These are phyloP conservation scores for Amitus sp. DNA, from an alignment of 2,888 invertebrate species.

Conservation along the genomic window DNA sequence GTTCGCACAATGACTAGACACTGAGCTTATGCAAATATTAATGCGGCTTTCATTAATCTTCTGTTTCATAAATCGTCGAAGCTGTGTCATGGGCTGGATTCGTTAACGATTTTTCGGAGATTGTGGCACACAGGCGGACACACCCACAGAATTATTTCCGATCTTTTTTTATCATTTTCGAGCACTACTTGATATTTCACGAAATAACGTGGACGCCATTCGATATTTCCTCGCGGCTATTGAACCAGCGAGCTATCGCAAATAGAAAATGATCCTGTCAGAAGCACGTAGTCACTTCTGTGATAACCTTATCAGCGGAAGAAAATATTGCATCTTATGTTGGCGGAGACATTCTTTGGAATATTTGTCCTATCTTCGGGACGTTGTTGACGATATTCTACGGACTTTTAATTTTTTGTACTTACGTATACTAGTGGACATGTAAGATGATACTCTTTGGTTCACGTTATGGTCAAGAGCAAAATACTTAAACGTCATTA, in stretches of 20 bases:
- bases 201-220: too few species aligned
- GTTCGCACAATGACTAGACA: constrained; percentile 11
- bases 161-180: too few species aligned
- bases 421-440: too few species aligned
- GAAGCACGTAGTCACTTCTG: background rate
- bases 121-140: too few species aligned
- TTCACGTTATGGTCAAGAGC: too few species aligned
- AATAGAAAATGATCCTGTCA: constrained; percentile 1
- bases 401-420: background rate
- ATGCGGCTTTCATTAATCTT: constrained; percentile 25
- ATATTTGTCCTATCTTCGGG: background rate
- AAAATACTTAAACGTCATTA: too few species aligned
- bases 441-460: too few species aligned
- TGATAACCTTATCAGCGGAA: constrained; percentile 2
- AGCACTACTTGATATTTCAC: too few species aligned
- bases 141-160: too few species aligned
- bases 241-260: background rate
- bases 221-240: background rate
- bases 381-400: background rate
- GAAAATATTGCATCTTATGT: background rate
- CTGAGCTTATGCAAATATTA: constrained; percentile 21
- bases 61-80: constrained; percentile 24
- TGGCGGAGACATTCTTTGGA: background rate
- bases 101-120: constrained; percentile 29
- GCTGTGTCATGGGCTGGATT: constrained; percentile 21